Evolutionary conservation across 2,797 vertebrate genomes (phyloP).

Genomic region (Betta splendens): DNA sequence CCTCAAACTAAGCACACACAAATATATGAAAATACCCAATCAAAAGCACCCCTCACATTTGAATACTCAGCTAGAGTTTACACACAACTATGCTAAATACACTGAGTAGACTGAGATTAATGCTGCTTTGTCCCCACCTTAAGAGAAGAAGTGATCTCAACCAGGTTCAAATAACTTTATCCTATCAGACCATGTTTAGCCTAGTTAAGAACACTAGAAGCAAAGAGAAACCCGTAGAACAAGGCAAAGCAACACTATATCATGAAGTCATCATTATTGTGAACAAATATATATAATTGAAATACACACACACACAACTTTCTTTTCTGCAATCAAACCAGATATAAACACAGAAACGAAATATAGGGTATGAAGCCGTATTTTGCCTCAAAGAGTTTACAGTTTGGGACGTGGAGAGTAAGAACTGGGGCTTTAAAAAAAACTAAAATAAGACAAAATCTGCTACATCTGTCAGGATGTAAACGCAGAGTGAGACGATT

Average conservation of each 20-base stretch:
- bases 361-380: conserved; percentile 24
- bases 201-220: not conserved
- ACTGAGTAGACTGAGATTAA: not conserved
- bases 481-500: not conserved
- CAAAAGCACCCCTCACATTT: not conserved
- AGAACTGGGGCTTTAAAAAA: not conserved
- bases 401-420: conserved; percentile 1
- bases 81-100: not conserved
- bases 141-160: not conserved
- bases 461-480: not conserved
- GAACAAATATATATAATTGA: too few species aligned
- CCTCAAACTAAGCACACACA: not conserved
- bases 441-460: not conserved
- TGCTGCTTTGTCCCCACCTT: not conserved
- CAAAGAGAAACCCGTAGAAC: not conserved
- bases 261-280: too few species aligned
- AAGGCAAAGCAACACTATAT: too few species aligned
- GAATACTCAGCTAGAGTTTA: not conserved
- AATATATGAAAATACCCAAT: not conserved
- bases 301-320: not conserved
- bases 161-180: too few species aligned
- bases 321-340: too few species aligned
- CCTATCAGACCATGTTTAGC: not conserved
- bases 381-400: conserved; percentile 1
- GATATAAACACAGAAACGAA: conserved; percentile 11